Base-by-base conservation (phyloP, 2,113 vertebrate genomes). In the Xenopus borealis region DNA sequence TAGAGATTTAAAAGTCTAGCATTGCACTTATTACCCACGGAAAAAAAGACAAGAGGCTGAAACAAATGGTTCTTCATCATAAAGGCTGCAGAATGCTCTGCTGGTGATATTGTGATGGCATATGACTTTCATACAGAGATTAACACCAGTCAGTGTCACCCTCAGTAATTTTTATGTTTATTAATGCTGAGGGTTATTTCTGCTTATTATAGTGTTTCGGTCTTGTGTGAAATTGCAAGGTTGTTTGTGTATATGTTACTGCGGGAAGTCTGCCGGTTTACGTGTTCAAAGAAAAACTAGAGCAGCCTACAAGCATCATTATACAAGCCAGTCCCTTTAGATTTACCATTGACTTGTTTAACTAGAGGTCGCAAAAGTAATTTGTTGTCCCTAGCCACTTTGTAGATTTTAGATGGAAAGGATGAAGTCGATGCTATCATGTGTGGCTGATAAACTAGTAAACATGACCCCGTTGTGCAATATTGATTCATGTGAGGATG, bases 341-440 rank as follows among this genome's bases (percentile, higher is more conserved):
- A 55, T 55, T 16, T n/a, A n/a, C 53, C 53, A 55, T 55, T 55
- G 53, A 55, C 53, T 55, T 55, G 17, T 55, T 55, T 55, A 55
- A 55, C 53, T 16, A 55, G 17, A 55, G 53, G 53, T 55, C 53
- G 16, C 5, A 55, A 55, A 55, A 55, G 53, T 55, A 55, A 55
- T 55, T 55, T 55, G 53, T 55, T 55, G 53, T 55, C 53, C 53
- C 17, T n/a, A n/a, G 53, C 53, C 17, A 7, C 16, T 55, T n/a
- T 55, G 14, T 55, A 55, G 17, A 55, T 55, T 55, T 55, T 55
- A 55, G 53, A 55, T 55, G 53, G 53, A n/a, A 55, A 55, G 53
- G 53, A 55, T 55, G 53, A 55, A 55, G 53, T 55, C 53, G 53
- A 55, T n/a, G 53, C 53, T 55, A 55, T 50, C 47, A 50, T 50